Evolutionary conservation across 2,797 vertebrate species (phyloP).

Genomic region (Argentina silus): DNA sequence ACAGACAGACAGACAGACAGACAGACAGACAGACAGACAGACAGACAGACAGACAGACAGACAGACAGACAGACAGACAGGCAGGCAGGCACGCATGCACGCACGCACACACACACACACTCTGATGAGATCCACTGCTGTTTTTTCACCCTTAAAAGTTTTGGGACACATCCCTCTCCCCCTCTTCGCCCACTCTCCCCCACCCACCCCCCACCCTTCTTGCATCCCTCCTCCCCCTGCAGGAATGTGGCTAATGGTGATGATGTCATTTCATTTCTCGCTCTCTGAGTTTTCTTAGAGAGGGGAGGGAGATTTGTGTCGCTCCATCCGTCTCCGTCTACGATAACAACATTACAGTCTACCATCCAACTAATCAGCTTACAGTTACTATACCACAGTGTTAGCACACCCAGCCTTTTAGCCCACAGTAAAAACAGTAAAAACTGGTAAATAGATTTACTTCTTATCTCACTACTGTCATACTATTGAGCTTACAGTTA

Average conservation of each 20-base stretch:
- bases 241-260: slow-evolving; percentile 80
- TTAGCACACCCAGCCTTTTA: slow-evolving; percentile 27
- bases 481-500: neutral
- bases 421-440: slow-evolving; percentile 9
- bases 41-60: slow-evolving; percentile 13
- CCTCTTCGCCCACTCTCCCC: slow-evolving; percentile 12
- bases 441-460: slow-evolving; percentile 20
- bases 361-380: slow-evolving; percentile 60
- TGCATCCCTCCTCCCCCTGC: slow-evolving; percentile 58
- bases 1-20: neutral
- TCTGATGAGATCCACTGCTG: slow-evolving; percentile 37
- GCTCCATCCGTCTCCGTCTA: slow-evolving; percentile 62
- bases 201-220: neutral
- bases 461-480: neutral
- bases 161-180: slow-evolving; percentile 40
- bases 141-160: slow-evolving; percentile 66
- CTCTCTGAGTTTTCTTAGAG: slow-evolving; percentile 68
- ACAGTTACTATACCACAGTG: slow-evolving; percentile 50
- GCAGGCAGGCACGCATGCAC: slow-evolving; percentile 2
- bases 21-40: slow-evolving; percentile 15
- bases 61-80: neutral
- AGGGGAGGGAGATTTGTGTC: slow-evolving; percentile 34
- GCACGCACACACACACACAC: slow-evolving; percentile 16
- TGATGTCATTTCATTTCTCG: slow-evolving; percentile 81
- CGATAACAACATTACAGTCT: slow-evolving; percentile 71